Percentiles rank a stretch among this genome's conserved stretches.
phyloP scores from a whole-genome alignment of 2,113 vertebrate genomes.

The Menura novaehollandiae region DNA sequence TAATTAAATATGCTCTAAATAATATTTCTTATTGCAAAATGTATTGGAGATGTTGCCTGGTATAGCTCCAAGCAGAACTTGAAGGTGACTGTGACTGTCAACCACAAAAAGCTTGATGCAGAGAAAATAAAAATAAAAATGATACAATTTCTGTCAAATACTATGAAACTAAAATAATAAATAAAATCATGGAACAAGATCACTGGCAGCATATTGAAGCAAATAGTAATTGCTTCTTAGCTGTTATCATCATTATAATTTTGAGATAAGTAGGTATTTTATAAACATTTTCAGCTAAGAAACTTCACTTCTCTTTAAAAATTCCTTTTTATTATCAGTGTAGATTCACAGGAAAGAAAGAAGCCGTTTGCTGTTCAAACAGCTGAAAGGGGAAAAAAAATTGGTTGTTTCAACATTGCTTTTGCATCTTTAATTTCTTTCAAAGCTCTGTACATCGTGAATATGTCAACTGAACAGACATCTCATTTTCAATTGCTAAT shows the following conservation, averaged over 20 bases:
- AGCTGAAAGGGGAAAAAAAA: background rate
- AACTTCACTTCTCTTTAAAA: slow-evolving; percentile 38
- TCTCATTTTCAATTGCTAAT: background rate
- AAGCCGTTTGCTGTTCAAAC: background rate
- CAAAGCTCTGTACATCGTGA: background rate
- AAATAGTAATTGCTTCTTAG: background rate
- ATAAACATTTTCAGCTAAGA: slow-evolving; percentile 38
- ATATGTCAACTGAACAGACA: background rate
- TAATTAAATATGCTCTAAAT: background rate
- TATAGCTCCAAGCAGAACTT: background rate
- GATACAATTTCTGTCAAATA: background rate
- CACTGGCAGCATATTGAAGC: slow-evolving; percentile 1
- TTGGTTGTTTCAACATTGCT: slow-evolving; percentile 26
- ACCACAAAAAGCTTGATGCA: background rate
- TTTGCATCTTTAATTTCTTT: slow-evolving; percentile 41
- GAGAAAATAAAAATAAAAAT: background rate
- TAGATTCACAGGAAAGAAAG: background rate
- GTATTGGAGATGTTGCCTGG: background rate
- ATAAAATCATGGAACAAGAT: slow-evolving; percentile 8
- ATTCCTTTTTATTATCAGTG: slow-evolving; percentile 46
- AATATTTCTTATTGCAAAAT: background rate
- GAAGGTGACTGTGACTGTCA: background rate
- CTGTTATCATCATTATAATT: slow-evolving; percentile 3
- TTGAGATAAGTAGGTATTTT: slow-evolving; percentile 33
- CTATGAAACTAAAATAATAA: slow-evolving; percentile 10